Evolutionary conservation across 2,113 vertebrate genomes (phyloP), one percentile per base, ranked within the genome.

Genomic region (Oryzias curvinotus): DNA sequence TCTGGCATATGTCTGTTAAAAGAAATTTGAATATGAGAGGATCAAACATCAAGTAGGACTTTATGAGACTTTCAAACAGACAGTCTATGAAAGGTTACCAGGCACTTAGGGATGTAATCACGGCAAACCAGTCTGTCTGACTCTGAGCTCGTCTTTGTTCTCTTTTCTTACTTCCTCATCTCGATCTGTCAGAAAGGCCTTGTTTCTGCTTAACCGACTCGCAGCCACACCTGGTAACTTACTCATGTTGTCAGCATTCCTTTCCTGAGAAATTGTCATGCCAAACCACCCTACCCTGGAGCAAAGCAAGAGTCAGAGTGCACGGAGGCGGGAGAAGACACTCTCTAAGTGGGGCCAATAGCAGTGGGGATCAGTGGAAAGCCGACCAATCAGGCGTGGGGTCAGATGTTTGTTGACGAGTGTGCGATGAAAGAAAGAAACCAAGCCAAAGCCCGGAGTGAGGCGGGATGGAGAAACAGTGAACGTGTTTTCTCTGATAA

Each of bases 211-310:
- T 88, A 90, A 90, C 86, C 88, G 88, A 91, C 89, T 93, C 74
- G 73, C 78, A 81, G 91, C 91, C 88, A 85, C 93, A 95, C 94
- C 93, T 94, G 92, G 92, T 90, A 93, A 93, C 91, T 79, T 85
- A 68, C 76, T 92, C 87, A 84, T 92, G 88, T 81, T 78, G 84
- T 91, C 86, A 91, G 85, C 84, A 91, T 93, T 96, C 92, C 84
- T 94, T 88, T 70, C 77, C 84, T 86, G 89, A 85, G 85, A 91
- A 92, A 92, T 88, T 78, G 82, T 87, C 90, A 91, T 90, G 85
- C 83, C 88, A 91, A 90, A 73, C 89, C 88, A 84, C 89, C 90
- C 90, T 88, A 57, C 85, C 82, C 88, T 95, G 92, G 92, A 93
- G 87, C 82, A 47, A 50, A 44, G 87, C 91, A 93, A 81, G 68